These are phyloP conservation scores for Aplocera efformata DNA, from an alignment of 2,888 invertebrate species.

Conservation along the genomic window DNA sequence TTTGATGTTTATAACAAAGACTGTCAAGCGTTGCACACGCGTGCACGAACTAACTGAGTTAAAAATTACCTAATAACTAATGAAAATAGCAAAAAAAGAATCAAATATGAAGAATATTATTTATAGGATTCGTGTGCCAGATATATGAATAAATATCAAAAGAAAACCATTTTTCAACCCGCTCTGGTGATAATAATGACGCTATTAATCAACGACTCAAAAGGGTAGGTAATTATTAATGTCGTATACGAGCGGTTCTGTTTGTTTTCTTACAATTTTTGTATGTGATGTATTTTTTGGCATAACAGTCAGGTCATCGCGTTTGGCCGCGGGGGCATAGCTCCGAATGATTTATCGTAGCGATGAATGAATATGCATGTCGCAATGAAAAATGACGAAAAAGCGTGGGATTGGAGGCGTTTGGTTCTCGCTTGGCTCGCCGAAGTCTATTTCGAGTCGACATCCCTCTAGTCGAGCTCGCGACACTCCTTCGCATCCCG, in stretches of 20 bases:
- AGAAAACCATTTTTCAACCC: constrained; percentile 67
- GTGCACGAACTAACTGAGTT: too few species aligned
- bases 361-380: constrained; percentile 79
- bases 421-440: constrained; percentile 1
- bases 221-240: constrained; percentile 77
- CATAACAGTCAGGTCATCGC: constrained; percentile 67
- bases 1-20: too few species aligned
- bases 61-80: too few species aligned
- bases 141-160: constrained; percentile 74
- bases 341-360: constrained; percentile 73
- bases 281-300: constrained; percentile 59
- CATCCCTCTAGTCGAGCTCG: constrained; percentile 22
- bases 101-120: constrained; percentile 54
- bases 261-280: constrained; percentile 71
- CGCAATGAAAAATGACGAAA: constrained; percentile 76
- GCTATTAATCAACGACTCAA: constrained; percentile 75
- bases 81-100: constrained; percentile 40
- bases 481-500: constrained; percentile 26
- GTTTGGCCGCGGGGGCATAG: constrained; percentile 60
- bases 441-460: constrained; percentile 10
- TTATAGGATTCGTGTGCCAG: constrained; percentile 49
- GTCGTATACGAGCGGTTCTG: constrained; percentile 66
- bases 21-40: too few species aligned
- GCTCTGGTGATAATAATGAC: constrained; percentile 74
- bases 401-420: constrained; percentile 43